Conservation (phyloP, 2,888 invertebrate genomes). For the Drosophila quasianomalipes region DNA sequence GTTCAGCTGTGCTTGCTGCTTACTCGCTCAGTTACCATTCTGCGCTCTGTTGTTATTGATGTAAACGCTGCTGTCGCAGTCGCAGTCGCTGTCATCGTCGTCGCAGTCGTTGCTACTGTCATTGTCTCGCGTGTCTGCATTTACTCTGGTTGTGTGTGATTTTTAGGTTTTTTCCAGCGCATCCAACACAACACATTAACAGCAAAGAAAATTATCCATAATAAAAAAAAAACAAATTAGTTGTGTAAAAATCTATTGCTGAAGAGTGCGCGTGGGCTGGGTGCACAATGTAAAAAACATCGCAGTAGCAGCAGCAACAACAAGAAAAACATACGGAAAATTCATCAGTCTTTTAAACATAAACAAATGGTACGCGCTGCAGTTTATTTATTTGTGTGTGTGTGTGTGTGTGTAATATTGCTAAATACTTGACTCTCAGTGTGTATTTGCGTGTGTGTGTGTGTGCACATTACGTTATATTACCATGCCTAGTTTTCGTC, state of each 20-base stretch:
- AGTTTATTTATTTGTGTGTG: slow-evolving; percentile 16
- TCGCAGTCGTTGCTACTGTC: slow-evolving; percentile 40
- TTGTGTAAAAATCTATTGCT: slow-evolving; percentile 35
- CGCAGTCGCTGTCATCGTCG: slow-evolving; percentile 36
- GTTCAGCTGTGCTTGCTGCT: slow-evolving; percentile 32
- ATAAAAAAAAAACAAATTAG: slow-evolving; percentile 15
- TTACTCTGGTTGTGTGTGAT: slow-evolving; percentile 68
- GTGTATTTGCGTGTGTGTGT: slow-evolving; percentile 13
- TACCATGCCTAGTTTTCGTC: slow-evolving; percentile 20
- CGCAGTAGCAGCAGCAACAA: slow-evolving; percentile 1
- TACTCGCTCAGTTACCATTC: slow-evolving; percentile 66
- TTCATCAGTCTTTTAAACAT: slow-evolving; percentile 46
- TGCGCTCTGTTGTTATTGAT: slow-evolving; percentile 71
- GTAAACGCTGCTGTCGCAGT: slow-evolving; percentile 48
- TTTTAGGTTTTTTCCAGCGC: slow-evolving; percentile 62
- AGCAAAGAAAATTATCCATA: slow-evolving; percentile 8
- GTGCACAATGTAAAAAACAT: slow-evolving; percentile 34
- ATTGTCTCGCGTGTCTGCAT: slow-evolving; percentile 72
- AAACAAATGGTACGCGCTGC: slow-evolving; percentile 69
- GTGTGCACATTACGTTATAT: slow-evolving; percentile 39
- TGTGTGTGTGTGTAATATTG: slow-evolving; percentile 5
- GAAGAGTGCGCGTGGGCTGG: slow-evolving; percentile 25
- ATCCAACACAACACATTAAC: slow-evolving; percentile 36
- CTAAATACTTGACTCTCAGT: slow-evolving; percentile 13
- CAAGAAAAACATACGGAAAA: slow-evolving; percentile 23